Conservation (phyloP, 2,797 vertebrate species). For the Alectoris magna region DNA sequence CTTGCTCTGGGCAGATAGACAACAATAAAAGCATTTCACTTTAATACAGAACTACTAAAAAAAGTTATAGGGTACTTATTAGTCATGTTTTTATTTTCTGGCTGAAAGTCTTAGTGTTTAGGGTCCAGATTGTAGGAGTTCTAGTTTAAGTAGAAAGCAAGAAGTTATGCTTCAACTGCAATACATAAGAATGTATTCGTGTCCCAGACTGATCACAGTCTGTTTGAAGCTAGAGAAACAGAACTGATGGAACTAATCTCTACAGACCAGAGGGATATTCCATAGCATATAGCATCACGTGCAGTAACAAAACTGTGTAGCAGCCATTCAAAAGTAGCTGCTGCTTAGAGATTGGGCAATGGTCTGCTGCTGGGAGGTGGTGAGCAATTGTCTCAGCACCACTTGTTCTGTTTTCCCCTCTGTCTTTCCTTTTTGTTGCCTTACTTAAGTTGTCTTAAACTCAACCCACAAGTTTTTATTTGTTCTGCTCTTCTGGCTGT, state of each 20-base stretch:
- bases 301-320: background rate
- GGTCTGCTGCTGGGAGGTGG: background rate
- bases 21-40: background rate
- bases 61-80: background rate
- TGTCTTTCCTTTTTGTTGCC: too few relatives aligned
- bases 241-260: background rate
- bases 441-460: background rate
- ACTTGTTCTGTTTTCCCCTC: background rate
- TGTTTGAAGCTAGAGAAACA: background rate
- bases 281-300: accelerated
- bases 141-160: background rate
- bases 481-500: background rate
- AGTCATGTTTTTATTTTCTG: background rate
- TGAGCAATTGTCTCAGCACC: background rate
- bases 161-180: background rate
- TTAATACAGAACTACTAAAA: background rate
- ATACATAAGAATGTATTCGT: background rate
- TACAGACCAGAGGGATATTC: background rate
- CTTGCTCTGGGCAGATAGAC: background rate
- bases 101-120: background rate
- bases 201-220: background rate
- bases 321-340: background rate
- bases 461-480: background rate
- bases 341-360: background rate
- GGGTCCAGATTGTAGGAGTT: background rate